Percentiles rank a stretch among this genome's conserved stretches.
These are phyloP conservation scores for Channa striata DNA, from an alignment of 2,797 vertebrate genomes.

Conservation along the genomic window DNA sequence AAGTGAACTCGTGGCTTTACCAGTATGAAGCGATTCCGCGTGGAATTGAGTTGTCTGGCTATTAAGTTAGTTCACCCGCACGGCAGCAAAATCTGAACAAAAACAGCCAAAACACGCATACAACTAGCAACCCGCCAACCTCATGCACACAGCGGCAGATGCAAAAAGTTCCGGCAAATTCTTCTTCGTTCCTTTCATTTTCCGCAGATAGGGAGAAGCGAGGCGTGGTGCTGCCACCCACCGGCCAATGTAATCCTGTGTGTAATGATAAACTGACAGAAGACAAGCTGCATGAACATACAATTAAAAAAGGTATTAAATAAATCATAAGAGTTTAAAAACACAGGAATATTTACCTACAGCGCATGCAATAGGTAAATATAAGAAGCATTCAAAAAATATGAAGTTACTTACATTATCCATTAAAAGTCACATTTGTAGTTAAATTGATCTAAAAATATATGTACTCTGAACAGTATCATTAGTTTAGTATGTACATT, in stretches of 20 bases:
- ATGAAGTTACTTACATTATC: not conserved
- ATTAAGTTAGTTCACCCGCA: not conserved
- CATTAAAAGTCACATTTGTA: not conserved
- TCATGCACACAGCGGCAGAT: constrained; percentile 65
- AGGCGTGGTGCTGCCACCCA: constrained; percentile 40
- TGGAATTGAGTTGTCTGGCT: not conserved
- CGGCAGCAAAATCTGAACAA: constrained; percentile 28
- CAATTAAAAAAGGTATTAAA: no score
- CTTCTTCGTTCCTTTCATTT: constrained; percentile 50
- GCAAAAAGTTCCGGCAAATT: constrained; percentile 49
- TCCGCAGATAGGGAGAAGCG: rapidly evolving
- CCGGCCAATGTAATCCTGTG: not conserved
- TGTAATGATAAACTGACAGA: not conserved
- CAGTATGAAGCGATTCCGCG: constrained; percentile 31
- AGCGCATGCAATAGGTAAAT: no score
- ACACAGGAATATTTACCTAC: no score
- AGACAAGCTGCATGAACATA: not conserved
- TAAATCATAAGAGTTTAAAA: no score
- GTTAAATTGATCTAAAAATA: not conserved
- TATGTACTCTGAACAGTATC: no score
- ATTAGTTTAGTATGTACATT: no score
- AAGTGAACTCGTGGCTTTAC: constrained; percentile 42
- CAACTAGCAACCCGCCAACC: constrained; percentile 78
- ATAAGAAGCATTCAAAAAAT: no score
- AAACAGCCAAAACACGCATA: constrained; percentile 8